A percentile compares a stretch with the other conserved stretches of the same genome.
These are phyloP conservation scores for Lasius fuliginosus DNA, from an alignment of 2,888 invertebrate species.

Conservation along the genomic window DNA sequence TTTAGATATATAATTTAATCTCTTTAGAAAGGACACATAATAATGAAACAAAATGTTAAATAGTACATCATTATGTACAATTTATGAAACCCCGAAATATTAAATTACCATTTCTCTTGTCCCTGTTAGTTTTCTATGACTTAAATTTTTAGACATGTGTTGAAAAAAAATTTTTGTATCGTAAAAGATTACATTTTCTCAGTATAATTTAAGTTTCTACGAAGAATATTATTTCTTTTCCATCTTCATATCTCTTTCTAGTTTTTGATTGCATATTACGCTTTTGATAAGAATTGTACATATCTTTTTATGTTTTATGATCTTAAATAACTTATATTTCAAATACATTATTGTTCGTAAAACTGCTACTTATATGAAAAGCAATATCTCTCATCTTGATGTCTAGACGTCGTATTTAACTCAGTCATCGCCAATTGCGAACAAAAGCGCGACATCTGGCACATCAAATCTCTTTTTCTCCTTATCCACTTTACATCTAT, in stretches of 20 bases:
- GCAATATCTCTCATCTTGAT: slow-evolving; percentile 20
- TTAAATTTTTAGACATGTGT: slow-evolving; percentile 1
- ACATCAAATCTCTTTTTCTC: slow-evolving; percentile 24
- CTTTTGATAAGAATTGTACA: not conserved
- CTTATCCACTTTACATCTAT: slow-evolving; percentile 34
- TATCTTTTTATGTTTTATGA: not conserved
- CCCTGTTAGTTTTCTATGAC: not conserved
- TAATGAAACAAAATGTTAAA: not conserved
- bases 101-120: not conserved
- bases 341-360: not conserved
- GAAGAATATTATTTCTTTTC: not conserved
- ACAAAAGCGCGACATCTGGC: slow-evolving; percentile 29
- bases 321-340: not conserved
- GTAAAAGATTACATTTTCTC: not conserved
- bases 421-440: not conserved
- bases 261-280: not conserved
- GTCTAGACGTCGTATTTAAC: slow-evolving; percentile 16
- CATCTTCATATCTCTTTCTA: not conserved
- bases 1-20: not conserved
- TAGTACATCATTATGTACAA: not conserved
- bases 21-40: not conserved
- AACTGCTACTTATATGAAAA: not conserved
- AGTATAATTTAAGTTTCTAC: not conserved
- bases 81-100: not conserved
- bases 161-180: not conserved